Evolutionary conservation across 23 tunicate species (phyloP).

Genomic region (Oikopleura dioica): DNA sequence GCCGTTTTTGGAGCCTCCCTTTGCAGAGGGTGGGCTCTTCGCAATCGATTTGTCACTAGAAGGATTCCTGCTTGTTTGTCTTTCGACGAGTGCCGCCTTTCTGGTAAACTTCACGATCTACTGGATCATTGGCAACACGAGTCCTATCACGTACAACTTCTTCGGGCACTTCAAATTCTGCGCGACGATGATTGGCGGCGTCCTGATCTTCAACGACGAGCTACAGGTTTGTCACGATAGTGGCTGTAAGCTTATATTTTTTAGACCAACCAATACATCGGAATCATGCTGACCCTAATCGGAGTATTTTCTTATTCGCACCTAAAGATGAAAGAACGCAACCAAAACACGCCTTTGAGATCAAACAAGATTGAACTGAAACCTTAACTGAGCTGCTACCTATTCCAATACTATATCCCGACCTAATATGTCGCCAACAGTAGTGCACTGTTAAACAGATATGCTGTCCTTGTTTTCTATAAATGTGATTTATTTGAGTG

Average conservation of each 20-base stretch:
- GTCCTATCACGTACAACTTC: constrained; percentile 87
- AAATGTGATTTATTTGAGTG: too few species aligned
- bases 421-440: too few species aligned
- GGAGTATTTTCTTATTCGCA: constrained; percentile 10
- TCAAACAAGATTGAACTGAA: not conserved
- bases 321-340: constrained; percentile 8
- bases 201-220: constrained; percentile 35
- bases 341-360: not conserved
- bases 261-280: not conserved
- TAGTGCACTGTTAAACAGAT: too few species aligned
- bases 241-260: too few species aligned
- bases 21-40: constrained; percentile 33
- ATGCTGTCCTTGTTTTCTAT: too few species aligned
- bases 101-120: constrained; percentile 71
- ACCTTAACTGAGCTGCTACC: too few species aligned
- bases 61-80: constrained; percentile 23
- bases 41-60: constrained; percentile 33
- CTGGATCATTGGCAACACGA: constrained; percentile 93
- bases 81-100: constrained; percentile 44
- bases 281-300: not conserved
- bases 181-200: constrained; percentile 61
- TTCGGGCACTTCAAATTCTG: constrained; percentile 93
- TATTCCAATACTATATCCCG: too few species aligned
- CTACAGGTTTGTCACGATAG: not conserved
- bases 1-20: constrained; percentile 74